Evolutionary conservation across 2,113 vertebrate species (phyloP), one percentile per base, ranked within the genome.

Genomic region (Ptilorrhoa leucosticta): DNA sequence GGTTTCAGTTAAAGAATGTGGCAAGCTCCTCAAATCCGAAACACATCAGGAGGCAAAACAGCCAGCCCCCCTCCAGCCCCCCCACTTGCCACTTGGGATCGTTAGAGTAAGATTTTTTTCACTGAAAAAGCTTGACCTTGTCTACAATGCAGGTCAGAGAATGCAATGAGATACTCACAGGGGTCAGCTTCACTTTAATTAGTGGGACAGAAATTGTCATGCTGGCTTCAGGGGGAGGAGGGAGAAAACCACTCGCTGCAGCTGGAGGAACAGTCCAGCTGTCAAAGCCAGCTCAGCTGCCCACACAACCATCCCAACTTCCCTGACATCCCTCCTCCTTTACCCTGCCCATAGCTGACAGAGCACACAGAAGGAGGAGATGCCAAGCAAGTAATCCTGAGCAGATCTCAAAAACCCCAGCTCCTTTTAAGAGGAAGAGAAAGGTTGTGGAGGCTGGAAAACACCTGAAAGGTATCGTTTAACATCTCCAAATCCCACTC

Each of bases 201-300:
- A 83, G 56, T 51, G 50, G 72, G 35, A 78, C 44, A 71, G 42
- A 90, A 83, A 58, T 16, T 50, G 50, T 86, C 35, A 26, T 8
- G n/a, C 28, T 60, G 48, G 48, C 48, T 83, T 69, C 42, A 37
- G 2, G 16, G 20, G 21, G 23, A 64, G n/a, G 37, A 83, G 47
- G 28, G 33, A 88, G 68, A 61, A 88, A 88, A 72, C 4, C 17
- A 15, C 30, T 56, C 71, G 33, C 35, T 82, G 65, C 57, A 45
- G 28, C 61, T 30, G 2, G 7, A 56, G 35, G 26, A 63, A 28
- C 0, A 54, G 17, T 18, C 40, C 2, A 1, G 22, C 26, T 73
- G 37, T 22, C 51, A 28, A 53, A 88, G 48, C 5, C 26, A 10
- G 48, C 68, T 86, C 48, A 44, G 50, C 58, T 88, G 40, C 64